A percentile compares a stretch with the other conserved stretches of the same genome.
Conservation (phyloP, 2,113 vertebrate genomes). For the Hippocampus zosterae region DNA sequence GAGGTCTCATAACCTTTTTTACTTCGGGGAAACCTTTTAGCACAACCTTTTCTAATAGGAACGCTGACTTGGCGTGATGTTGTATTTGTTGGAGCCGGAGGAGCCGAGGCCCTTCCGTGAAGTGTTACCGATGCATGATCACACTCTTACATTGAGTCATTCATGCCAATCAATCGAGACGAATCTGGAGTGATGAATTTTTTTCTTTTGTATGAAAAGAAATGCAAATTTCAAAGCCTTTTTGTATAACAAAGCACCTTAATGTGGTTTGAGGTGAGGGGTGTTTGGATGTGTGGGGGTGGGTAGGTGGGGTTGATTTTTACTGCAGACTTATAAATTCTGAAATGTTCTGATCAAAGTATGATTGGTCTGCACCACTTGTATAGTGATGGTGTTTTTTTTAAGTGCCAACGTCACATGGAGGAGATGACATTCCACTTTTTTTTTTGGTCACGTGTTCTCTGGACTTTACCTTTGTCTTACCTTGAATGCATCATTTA, state of each 20-base stretch:
- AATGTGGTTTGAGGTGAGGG: slow-evolving; percentile 12
- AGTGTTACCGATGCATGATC: slow-evolving; percentile 33
- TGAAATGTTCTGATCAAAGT: slow-evolving; percentile 14
- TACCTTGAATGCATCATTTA: slow-evolving; percentile 56
- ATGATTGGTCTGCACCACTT: slow-evolving; percentile 7
- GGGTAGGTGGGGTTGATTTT: not conserved
- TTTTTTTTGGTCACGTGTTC: slow-evolving; percentile 26
- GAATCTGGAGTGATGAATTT: slow-evolving; percentile 20
- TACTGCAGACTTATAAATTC: slow-evolving; percentile 34
- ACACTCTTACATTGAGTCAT: slow-evolving; percentile 16
- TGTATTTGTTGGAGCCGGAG: not conserved
- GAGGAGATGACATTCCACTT: slow-evolving; percentile 54
- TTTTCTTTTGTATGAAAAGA: slow-evolving; percentile 12
- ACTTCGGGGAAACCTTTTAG: slow-evolving; percentile 49
- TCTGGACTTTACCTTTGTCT: slow-evolving; percentile 31
- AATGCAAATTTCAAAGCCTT: slow-evolving; percentile 58
- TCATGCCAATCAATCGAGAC: slow-evolving; percentile 33
- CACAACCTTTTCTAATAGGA: slow-evolving; percentile 51
- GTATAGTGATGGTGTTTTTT: slow-evolving; percentile 37
- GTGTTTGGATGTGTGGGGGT: not conserved
- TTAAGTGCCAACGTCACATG: slow-evolving; percentile 54
- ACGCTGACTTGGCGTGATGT: slow-evolving; percentile 22
- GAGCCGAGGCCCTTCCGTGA: not conserved
- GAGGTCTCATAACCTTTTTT: slow-evolving; percentile 40
- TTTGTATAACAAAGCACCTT: slow-evolving; percentile 60